Conservation (phyloP, 1,140 invertebrate species). For the Teleogryllus occipitalis region DNA sequence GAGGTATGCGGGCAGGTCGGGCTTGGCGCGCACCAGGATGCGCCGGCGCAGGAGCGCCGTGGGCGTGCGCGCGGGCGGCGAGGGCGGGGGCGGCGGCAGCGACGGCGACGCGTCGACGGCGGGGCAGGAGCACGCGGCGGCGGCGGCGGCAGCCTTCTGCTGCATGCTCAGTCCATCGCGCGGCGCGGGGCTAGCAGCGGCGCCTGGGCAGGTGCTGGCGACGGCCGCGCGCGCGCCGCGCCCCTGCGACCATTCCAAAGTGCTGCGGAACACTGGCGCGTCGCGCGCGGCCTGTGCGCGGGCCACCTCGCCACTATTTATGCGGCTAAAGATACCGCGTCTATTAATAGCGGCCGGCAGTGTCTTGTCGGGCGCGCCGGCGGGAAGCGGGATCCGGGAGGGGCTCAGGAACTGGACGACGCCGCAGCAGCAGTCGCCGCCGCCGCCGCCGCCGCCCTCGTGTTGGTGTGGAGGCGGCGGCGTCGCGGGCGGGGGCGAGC, state of each 20-base stretch:
- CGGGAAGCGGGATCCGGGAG: conserved; percentile 32
- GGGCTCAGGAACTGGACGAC: conserved; percentile 21
- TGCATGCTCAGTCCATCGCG: conserved; percentile 14
- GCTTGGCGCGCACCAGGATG: conserved; percentile 24
- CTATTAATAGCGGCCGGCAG: conserved; percentile 34
- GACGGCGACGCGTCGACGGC: conserved; percentile 19
- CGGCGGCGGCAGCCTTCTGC: conserved; percentile 8
- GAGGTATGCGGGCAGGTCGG: conserved; percentile 27
- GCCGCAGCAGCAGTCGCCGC: conserved; percentile 23
- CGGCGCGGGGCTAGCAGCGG: conserved; percentile 20
- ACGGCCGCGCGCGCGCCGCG: conserved; percentile 28
- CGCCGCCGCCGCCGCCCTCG: conserved; percentile 19
- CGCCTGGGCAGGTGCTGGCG: conserved; percentile 2
- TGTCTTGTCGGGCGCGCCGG: conserved; percentile 10
- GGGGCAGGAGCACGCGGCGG: conserved; percentile 19
- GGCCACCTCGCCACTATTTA: conserved; percentile 35
- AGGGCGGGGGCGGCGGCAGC: conserved; percentile 25
- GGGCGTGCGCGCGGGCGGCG: conserved; percentile 20
- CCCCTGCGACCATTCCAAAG: conserved; percentile 19
- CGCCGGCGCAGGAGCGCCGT: conserved; percentile 22
- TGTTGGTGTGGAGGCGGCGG: background rate
- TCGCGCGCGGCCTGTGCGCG: conserved; percentile 42
- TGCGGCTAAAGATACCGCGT: conserved; percentile 37
- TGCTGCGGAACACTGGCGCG: conserved; percentile 28
- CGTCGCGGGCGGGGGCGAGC: background rate